A percentile compares a stretch with the other conserved stretches of the same genome.
Evolutionary conservation across 2,113 vertebrate genomes (phyloP).

Genomic region (Planiliza haematocheilus): DNA sequence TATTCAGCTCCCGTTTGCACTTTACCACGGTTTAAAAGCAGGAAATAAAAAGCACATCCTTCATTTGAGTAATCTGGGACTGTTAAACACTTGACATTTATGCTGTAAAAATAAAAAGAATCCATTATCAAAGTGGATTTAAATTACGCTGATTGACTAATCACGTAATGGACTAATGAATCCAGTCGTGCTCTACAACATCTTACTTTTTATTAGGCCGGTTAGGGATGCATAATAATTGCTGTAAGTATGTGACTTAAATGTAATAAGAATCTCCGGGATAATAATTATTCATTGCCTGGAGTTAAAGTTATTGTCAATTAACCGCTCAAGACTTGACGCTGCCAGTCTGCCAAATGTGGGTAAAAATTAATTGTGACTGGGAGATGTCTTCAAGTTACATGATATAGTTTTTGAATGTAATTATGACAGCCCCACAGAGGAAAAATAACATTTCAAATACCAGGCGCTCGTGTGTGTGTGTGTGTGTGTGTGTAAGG

Average conservation of each 20-base stretch:
- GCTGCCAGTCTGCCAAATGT: constrained; percentile 48
- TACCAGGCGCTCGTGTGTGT: background rate
- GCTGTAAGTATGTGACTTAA: constrained; percentile 60
- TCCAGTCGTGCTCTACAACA: background rate
- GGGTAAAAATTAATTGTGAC: constrained; percentile 66
- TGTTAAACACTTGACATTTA: too few species aligned
- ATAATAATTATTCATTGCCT: constrained; percentile 72
- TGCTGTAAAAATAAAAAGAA: too few species aligned
- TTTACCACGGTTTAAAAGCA: background rate
- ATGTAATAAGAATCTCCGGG: constrained; percentile 63
- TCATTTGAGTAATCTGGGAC: too few species aligned
- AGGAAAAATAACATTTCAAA: constrained; percentile 3
- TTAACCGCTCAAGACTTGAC: constrained; percentile 69
- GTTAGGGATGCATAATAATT: constrained; percentile 22
- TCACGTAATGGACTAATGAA: constrained; percentile 1
- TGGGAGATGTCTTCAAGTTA: constrained; percentile 48
- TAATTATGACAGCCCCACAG: constrained; percentile 12
- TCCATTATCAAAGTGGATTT: background rate
- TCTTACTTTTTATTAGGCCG: constrained; percentile 8
- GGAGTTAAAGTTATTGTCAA: constrained; percentile 73
- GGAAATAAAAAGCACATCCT: too few species aligned
- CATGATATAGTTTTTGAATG: constrained; percentile 24
- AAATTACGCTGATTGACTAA: background rate
- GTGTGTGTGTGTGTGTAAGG: background rate
- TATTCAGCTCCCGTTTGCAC: background rate